Evolutionary conservation across 1,140 invertebrate genomes (phyloP), one percentile per base, ranked within the genome.

Genomic region (Camponotus vicinus): DNA sequence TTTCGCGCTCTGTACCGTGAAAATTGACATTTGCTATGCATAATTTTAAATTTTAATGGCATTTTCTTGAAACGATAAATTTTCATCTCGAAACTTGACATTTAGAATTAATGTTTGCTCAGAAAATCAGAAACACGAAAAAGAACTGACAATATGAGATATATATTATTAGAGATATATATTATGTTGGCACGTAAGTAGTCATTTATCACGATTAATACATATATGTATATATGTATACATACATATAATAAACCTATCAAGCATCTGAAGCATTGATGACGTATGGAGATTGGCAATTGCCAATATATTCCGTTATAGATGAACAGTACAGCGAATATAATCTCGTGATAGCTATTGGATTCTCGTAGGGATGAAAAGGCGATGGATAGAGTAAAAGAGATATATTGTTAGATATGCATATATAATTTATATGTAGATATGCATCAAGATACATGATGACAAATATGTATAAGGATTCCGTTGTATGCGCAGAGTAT

Each of bases 301-400:
- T 66, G 78, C 78, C 88, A 88, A 89, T 89, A 89, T 85, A 79
- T 79, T 91, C 83, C 80, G 84, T 91, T 88, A 91, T 86, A 90
- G 86, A 79, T 86, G 91, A 88, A 92, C 91, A 92, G 90, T 91
- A 1, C 27, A 85, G 79, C 80, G 89, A 90, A 90, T 92, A 92
- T 92, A 87, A 87, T 82, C 75, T 45, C 67, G 89, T 83, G 85
- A 92, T 92, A 80, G 85, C 71, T 57, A 32, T 32, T 37, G 75
- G 66, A 78, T 66, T 82, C 77, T 55, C 45, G 63, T 52, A n/a
- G 37, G 40, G 88, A 59, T 67, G 83, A 82, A 86, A 89, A 77
- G 78, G n/a, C 57, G 63, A 82, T 40, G 15, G 37, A 57, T 9
- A 4, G 42, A 18, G 15, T 15, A 15, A 32, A 6, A 71, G 40